Evolutionary conservation across 2,113 vertebrate species (phyloP), one percentile per base, ranked within the genome.

Genomic region (Notarius lentiginosus): DNA sequence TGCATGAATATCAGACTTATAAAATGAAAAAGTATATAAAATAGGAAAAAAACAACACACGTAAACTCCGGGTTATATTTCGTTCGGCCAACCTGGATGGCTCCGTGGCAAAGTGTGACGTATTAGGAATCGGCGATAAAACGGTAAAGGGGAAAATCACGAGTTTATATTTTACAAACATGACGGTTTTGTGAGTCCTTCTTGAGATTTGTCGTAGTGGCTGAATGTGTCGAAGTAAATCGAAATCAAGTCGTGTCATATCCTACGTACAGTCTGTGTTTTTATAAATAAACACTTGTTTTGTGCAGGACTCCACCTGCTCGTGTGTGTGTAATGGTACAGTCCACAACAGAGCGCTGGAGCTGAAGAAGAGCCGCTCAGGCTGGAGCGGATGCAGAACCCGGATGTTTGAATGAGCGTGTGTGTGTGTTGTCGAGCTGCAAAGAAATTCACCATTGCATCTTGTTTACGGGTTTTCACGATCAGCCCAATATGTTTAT

Each of bases 31-130:
- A 83, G 20, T 5, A 14, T 56, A 22, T 12, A 56, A 56, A 56
- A 11, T 53, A 53, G 14, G 0, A 2, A 24, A 30, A 53, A 17
- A 6, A n/a, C n/a, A 27, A 82, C 1, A 6, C 41, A 14, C 20
- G 10, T 7, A 56, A 72, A 73, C 76, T 0, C 61, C 63, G 34
- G 56, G 12, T 55, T 22, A 22, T 2, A 30, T 58, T 63, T 89
- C 82, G 89, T 91, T 83, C 90, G 89, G 90, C 92, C 90, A 56
- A 17, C 24, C 70, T 1, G 53, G 68, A 18, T 12, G 47, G 82
- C 86, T n/a, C 83, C 91, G 90, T 92, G 90, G 91, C 92, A 91
- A 22, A 41, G 34, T 65, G 11, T 41, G 58, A 85, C 7, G 24
- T 22, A 9, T 22, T 1, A 30, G 10, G 60, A 7, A 0, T 51